phyloP scores from a whole-genome alignment of 2,113 vertebrate species.

The Stictonetta naevosa region DNA sequence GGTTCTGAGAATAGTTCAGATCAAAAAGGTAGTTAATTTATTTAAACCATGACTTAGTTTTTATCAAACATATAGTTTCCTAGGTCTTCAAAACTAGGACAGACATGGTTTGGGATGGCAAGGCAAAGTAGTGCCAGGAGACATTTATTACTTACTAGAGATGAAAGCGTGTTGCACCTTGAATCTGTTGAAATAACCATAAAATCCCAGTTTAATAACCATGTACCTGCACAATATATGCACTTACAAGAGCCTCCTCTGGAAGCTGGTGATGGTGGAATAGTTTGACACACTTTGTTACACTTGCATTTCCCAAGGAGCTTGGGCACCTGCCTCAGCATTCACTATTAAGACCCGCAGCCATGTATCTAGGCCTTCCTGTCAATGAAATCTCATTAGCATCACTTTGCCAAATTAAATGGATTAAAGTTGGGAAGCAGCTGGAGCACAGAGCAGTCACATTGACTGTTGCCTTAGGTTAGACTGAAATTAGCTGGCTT shows the following conservation, averaged over 20 bases:
- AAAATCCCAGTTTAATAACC: constrained; percentile 19
- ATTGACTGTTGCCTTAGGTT: constrained; percentile 33
- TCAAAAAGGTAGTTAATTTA: not conserved
- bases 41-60: not conserved
- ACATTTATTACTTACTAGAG: not conserved
- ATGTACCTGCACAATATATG: not conserved
- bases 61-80: not conserved
- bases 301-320: constrained; percentile 30
- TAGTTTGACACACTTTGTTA: not conserved
- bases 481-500: constrained; percentile 36
- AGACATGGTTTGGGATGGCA: not conserved
- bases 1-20: not conserved
- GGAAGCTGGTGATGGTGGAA: not conserved
- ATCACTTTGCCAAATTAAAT: constrained; percentile 47
- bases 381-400: constrained; percentile 58
- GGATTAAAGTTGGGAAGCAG: constrained; percentile 47
- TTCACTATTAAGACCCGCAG: not conserved
- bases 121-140: not conserved
- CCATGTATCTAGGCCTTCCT: not conserved
- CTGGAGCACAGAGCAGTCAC: not conserved
- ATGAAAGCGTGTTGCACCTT: not conserved
- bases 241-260: not conserved
- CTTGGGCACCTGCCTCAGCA: not conserved
- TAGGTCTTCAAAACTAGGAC: not conserved
- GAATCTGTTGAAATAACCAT: not conserved